Conservation (phyloP, 2,888 invertebrate species). For the Muscina levida region DNA sequence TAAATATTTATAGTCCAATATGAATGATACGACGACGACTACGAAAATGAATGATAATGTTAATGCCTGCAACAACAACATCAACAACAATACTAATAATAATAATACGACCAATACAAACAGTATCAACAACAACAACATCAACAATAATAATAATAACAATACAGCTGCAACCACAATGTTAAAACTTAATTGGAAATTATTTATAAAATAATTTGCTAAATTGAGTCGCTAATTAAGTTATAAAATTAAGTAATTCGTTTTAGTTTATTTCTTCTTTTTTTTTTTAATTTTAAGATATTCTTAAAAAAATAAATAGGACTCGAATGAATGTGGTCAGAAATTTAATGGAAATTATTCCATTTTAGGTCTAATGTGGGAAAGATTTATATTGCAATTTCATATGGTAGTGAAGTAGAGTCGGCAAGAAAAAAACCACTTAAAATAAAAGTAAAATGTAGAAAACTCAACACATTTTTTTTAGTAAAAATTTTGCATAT, state of each 20-base stretch:
- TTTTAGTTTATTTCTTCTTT: neutral
- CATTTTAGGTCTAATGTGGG: neutral
- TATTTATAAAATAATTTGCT: conserved; percentile 63
- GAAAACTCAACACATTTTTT: no score
- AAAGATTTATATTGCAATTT: no score
- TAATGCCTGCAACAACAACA: neutral
- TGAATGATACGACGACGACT: conserved; percentile 27
- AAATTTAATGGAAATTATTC: neutral
- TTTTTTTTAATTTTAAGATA: conserved; percentile 9
- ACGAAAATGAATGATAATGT: conserved; percentile 2
- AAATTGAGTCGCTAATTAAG: neutral
- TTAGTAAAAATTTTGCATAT: no score
- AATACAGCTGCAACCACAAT: conserved; percentile 45
- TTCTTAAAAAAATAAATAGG: no score
- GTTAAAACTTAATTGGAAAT: conserved; percentile 64
- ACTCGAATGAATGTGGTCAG: no score
- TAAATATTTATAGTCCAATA: conserved; percentile 83
- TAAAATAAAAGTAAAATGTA: no score
- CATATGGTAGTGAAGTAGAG: no score
- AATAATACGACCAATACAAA: neutral
- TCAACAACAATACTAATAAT: neutral
- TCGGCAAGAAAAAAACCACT: no score
- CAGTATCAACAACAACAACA: neutral
- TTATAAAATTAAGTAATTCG: neutral
- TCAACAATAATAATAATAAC: conserved; percentile 15